These are phyloP conservation scores for Eristalinus aeneus DNA, from an alignment of 2,888 invertebrate species.

Conservation along the genomic window DNA sequence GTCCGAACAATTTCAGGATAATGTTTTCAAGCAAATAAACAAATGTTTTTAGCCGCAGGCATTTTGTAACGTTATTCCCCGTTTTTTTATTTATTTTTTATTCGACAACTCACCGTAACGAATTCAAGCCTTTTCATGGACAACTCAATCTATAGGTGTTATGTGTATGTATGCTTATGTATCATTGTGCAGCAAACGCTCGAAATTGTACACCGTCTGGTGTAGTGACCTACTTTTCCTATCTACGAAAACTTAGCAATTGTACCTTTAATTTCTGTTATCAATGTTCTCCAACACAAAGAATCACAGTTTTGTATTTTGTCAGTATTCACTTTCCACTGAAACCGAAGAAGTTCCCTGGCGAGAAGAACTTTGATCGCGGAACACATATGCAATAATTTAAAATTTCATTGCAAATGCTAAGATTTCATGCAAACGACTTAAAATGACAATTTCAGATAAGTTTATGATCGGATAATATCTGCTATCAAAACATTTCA, in stretches of 20 bases:
- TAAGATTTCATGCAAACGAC: not conserved
- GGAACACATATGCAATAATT: not conserved
- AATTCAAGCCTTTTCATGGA: not conserved
- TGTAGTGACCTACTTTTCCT: not conserved
- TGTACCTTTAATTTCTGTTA: not conserved
- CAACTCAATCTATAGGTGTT: not conserved
- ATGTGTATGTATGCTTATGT: not conserved
- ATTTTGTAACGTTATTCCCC: too few relatives aligned
- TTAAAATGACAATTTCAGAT: not conserved
- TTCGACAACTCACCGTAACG: too few relatives aligned
- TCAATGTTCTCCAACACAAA: not conserved
- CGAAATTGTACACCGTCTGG: not conserved
- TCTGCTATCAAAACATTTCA: slow-evolving; percentile 40
- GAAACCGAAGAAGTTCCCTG: not conserved
- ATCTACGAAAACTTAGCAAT: not conserved
- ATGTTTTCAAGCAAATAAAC: too few relatives aligned
- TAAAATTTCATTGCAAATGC: not conserved
- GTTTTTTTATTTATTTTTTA: too few relatives aligned
- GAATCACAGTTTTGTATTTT: not conserved
- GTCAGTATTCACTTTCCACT: not conserved
- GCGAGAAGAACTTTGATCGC: not conserved
- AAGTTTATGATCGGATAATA: not conserved
- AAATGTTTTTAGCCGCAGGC: too few relatives aligned
- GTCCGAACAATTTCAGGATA: too few relatives aligned
- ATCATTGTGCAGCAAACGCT: not conserved